phyloP scores from a whole-genome alignment of 2,888 invertebrate genomes.

The Cactoblastis cactorum region DNA sequence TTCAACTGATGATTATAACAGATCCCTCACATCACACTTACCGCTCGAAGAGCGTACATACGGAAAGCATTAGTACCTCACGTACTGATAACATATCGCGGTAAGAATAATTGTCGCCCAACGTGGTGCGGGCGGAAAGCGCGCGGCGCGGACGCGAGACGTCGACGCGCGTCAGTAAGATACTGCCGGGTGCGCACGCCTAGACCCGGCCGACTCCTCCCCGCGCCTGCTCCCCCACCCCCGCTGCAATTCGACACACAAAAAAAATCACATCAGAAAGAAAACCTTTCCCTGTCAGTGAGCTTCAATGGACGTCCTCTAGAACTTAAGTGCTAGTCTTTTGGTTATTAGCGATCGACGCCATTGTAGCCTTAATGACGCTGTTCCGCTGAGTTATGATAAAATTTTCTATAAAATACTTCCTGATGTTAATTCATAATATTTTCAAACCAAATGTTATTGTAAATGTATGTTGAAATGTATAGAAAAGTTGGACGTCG shows the following conservation, averaged over 20 bases:
- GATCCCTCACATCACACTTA: constrained; percentile 29
- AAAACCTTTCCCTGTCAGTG: constrained; percentile 68
- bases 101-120: constrained; percentile 53
- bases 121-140: constrained; percentile 39
- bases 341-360: constrained; percentile 57
- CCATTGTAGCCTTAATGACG: constrained; percentile 56
- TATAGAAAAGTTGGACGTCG: constrained; percentile 28
- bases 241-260: constrained; percentile 63
- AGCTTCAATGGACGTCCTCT: constrained; percentile 57
- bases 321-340: constrained; percentile 53
- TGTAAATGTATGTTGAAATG: constrained; percentile 45
- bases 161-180: constrained; percentile 44
- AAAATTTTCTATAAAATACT: constrained; percentile 36
- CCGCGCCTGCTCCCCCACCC: constrained; percentile 34
- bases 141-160: constrained; percentile 36
- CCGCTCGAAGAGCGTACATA: constrained; percentile 14
- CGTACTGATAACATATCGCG: constrained; percentile 35
- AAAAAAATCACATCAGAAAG: constrained; percentile 64
- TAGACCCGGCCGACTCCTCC: constrained; percentile 60
- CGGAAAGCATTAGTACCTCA: constrained; percentile 24
- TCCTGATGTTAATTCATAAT: constrained; percentile 48
- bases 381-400: constrained; percentile 51
- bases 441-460: constrained; percentile 49
- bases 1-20: constrained; percentile 18
- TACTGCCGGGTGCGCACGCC: constrained; percentile 74